Percentiles rank a stretch among this genome's conserved stretches.
These are phyloP conservation scores for Ailurus styani DNA, from an alignment of 2,113 vertebrate species.

Conservation along the genomic window DNA sequence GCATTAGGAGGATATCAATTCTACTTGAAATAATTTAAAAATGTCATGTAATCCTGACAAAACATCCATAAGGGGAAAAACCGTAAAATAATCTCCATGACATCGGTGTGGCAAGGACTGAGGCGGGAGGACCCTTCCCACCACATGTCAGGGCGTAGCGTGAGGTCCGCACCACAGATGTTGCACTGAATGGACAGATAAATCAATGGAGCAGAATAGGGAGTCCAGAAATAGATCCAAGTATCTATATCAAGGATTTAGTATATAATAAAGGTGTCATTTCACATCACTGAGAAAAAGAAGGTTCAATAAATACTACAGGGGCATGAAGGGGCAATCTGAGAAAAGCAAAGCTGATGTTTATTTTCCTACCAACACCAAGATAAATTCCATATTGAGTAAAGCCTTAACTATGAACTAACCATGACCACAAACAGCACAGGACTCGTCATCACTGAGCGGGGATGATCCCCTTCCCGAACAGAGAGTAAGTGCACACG, in stretches of 20 bases:
- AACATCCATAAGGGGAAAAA: neutral
- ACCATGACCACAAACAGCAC: neutral
- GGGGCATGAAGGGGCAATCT: neutral
- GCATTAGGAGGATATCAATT: neutral
- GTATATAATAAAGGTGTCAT: neutral
- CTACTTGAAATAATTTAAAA: neutral
- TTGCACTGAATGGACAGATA: neutral
- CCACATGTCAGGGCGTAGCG: fast-evolving
- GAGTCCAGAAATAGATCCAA: neutral
- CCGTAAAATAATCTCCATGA: neutral
- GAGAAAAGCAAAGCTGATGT: neutral
- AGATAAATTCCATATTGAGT: neutral
- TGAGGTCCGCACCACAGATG: fast-evolving
- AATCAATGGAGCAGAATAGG: neutral
- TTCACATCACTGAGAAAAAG: neutral
- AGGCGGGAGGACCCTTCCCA: fast-evolving
- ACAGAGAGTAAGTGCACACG: neutral
- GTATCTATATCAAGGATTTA: neutral
- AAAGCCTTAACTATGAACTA: too few species aligned
- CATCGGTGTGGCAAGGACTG: too few species aligned
- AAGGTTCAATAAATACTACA: neutral
- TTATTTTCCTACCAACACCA: neutral
- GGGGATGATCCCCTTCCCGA: neutral
- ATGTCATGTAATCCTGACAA: neutral
- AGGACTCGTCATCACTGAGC: too few species aligned